Evolutionary conservation across 2,113 vertebrate species (phyloP).

Genomic region (Dicaeum eximium): DNA sequence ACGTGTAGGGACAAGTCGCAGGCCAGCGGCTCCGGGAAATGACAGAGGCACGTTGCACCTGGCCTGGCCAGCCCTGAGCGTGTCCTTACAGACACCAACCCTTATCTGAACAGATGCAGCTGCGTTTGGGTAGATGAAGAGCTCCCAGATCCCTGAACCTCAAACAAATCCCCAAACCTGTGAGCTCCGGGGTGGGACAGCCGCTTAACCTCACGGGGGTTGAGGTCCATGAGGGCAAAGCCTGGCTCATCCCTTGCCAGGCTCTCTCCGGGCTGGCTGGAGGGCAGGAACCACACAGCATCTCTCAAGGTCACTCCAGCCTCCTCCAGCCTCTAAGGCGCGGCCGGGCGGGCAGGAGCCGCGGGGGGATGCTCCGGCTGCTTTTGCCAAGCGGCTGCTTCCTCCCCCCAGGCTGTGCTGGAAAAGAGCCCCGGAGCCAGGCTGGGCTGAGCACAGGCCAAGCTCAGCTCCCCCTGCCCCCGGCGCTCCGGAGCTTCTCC

Average conservation of each 20-base stretch:
- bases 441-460: background rate
- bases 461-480: background rate
- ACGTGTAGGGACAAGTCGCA: background rate
- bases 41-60: background rate
- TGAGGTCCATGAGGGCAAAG: fast-evolving
- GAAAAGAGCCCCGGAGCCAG: fast-evolving
- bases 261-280: background rate
- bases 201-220: background rate
- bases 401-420: background rate
- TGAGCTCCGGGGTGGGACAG: background rate
- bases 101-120: background rate
- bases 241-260: background rate
- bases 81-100: background rate
- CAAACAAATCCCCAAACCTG: background rate
- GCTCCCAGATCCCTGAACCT: background rate
- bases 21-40: background rate
- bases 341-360: fast-evolving
- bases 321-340: too few relatives aligned
- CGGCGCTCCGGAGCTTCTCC: background rate
- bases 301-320: background rate
- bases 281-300: fast-evolving
- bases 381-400: background rate
- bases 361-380: background rate
- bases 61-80: fast-evolving
- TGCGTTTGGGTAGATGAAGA: background rate